Base-by-base conservation (phyloP, 92 coral and sea anemone genomes). In the Paramuricea clavata region DNA sequence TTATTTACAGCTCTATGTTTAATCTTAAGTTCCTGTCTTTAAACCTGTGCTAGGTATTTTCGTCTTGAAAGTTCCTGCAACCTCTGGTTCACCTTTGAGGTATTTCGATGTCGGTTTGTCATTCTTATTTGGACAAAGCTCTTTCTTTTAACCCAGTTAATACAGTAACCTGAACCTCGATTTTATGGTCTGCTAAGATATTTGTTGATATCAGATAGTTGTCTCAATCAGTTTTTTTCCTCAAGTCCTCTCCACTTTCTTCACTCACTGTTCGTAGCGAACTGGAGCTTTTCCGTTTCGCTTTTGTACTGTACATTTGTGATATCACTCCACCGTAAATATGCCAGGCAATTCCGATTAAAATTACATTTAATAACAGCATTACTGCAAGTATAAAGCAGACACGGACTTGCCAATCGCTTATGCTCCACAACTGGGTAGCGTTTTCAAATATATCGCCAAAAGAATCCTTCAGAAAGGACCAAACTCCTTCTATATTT, bases 361-460 rank as follows among this genome's bases (percentile, higher is more conserved):
- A 93, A 31, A 97, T 69, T 64, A 94, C 76, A 92, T 97, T 97
- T 50, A 94, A 33, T 12, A 90, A 57, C 35, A 98, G 87, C 90
- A 95, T 93, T 43, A 86, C 36, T 64, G 92, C 50, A 13, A 97
- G 89, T 49, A 94, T 83, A 39, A 87, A 91, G 71, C 98, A 93
- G 81, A 93, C 67, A 23, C 99, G 96, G 67, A 97, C 91, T 76
- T 97, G 99, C 99, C 99, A 97, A 88, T 97, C 98, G 33, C 93
- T 96, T 87, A 89, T n/a, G 87, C 82, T 62, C 76, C 90, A 73
- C 65, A 74, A 34, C 76, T 68, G 81, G 60, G 81, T 23, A 56
- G 59, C 83, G 65, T 89, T 22, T 39, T 83, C 91, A 72, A 78
- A 21, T 32, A 56, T 42, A 75, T 69, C 10, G 76, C 41, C 17